These are phyloP conservation scores for Dendrocincla fuliginosa DNA, from an alignment of 2,797 vertebrate genomes.

Conservation along the genomic window DNA sequence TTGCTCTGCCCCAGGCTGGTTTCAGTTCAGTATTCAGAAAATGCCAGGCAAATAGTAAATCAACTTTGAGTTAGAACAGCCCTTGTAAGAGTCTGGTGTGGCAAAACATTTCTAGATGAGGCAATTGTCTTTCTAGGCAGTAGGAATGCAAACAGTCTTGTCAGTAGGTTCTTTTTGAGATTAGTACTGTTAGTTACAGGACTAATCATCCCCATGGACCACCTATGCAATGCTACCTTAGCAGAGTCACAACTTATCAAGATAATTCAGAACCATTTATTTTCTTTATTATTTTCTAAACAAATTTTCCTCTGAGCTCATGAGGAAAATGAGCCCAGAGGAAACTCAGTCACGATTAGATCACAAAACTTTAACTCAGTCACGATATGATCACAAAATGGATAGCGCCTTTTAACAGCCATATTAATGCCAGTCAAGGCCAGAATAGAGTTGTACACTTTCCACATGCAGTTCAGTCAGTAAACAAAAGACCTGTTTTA, in stretches of 20 bases:
- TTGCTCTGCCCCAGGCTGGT: background rate
- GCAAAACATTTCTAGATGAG: background rate
- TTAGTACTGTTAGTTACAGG: background rate
- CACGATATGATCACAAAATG: background rate
- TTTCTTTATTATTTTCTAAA: background rate
- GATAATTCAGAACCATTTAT: background rate
- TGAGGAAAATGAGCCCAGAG: too few species aligned
- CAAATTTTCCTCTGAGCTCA: background rate
- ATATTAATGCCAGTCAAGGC: background rate
- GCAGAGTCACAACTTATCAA: background rate
- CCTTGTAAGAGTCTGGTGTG: background rate
- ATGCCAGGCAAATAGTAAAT: background rate
- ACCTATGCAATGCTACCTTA: background rate
- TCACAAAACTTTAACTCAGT: background rate
- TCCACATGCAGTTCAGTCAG: background rate
- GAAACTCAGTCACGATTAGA: too few species aligned
- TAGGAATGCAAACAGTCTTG: background rate
- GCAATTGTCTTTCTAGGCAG: background rate
- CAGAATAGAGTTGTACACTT: background rate
- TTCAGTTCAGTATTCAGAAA: conserved; percentile 33
- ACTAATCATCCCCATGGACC: background rate
- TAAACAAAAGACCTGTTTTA: background rate
- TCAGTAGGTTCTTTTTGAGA: background rate
- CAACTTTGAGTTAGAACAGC: background rate
- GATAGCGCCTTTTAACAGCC: background rate